A percentile compares a stretch with the other conserved stretches of the same genome.
phyloP scores from a whole-genome alignment of 2,797 vertebrate genomes.

The Borostomias antarcticus region DNA sequence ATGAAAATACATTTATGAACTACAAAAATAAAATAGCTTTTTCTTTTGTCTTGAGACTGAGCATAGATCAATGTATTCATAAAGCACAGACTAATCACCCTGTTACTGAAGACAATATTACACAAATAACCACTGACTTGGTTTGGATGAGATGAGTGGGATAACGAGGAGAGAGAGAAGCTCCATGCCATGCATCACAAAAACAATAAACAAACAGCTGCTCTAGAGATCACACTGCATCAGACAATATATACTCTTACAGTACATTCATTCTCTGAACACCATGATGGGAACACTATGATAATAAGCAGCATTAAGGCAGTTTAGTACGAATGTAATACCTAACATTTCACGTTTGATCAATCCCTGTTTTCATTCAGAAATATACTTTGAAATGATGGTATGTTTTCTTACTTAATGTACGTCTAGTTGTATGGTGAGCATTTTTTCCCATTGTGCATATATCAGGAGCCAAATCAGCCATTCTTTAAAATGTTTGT shows the following conservation, averaged over 20 bases:
- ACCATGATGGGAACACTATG: too few species aligned
- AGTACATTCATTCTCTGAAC: too few species aligned
- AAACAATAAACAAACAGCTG: conserved; percentile 12
- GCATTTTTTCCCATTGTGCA: too few species aligned
- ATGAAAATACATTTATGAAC: conserved; percentile 40
- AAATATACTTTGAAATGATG: too few species aligned
- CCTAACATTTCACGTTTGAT: too few species aligned
- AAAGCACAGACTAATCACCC: conserved; percentile 15
- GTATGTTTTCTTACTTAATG: too few species aligned
- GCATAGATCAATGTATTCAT: conserved; percentile 16
- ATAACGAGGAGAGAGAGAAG: conserved; percentile 7
- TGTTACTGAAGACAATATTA: not conserved
- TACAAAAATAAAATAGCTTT: conserved; percentile 57
- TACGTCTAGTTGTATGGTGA: too few species aligned
- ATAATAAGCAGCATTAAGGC: too few species aligned
- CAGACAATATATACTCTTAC: conserved; percentile 31
- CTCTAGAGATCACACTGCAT: conserved; percentile 26
- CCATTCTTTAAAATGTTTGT: too few species aligned
- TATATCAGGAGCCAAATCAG: too few species aligned
- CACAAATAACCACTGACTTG: not conserved
- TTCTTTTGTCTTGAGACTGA: conserved; percentile 27
- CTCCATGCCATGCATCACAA: conserved; percentile 16
- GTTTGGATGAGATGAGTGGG: not conserved
- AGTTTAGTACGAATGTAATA: too few species aligned
- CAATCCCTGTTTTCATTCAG: too few species aligned